These are phyloP conservation scores for Rhyacophila evoluta DNA, from an alignment of 2,888 invertebrate species.

Conservation along the genomic window DNA sequence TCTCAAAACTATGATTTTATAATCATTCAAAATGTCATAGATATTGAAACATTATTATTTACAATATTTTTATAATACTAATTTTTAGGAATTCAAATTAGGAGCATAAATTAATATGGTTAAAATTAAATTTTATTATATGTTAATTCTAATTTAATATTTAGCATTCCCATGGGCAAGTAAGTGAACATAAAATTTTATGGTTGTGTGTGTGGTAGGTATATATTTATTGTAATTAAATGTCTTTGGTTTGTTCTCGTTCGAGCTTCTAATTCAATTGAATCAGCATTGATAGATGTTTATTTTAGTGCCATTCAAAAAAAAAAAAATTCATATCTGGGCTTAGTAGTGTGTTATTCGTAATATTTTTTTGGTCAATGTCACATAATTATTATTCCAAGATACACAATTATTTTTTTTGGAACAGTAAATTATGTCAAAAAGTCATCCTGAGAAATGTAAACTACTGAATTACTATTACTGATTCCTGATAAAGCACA, in stretches of 20 bases:
- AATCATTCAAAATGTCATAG: too few species aligned
- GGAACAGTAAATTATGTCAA: not conserved
- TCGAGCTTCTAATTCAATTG: not conserved
- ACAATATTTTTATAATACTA: too few species aligned
- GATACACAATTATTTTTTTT: not conserved
- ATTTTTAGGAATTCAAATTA: too few species aligned
- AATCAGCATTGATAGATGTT: conserved; percentile 22
- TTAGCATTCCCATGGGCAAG: conserved; percentile 24
- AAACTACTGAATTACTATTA: not conserved
- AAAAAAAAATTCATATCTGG: conserved; percentile 14
- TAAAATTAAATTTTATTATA: too few species aligned
- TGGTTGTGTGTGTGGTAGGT: conserved; percentile 22
- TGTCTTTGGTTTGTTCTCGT: conserved; percentile 7
- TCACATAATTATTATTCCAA: not conserved
- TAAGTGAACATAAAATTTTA: conserved; percentile 19
- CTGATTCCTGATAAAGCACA: not conserved
- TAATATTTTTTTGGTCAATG: conserved; percentile 12
- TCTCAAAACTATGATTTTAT: too few species aligned
- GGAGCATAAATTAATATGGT: too few species aligned
- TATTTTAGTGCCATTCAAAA: conserved; percentile 5
- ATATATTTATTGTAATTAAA: not conserved
- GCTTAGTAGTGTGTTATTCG: conserved; percentile 18
- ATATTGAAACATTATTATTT: too few species aligned
- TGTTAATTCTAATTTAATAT: conserved; percentile 19
- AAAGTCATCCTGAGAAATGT: not conserved